Percentiles rank a stretch among this genome's conserved stretches.
These are phyloP conservation scores for Scopus umbretta DNA, from an alignment of 2,113 vertebrate species.

Conservation along the genomic window DNA sequence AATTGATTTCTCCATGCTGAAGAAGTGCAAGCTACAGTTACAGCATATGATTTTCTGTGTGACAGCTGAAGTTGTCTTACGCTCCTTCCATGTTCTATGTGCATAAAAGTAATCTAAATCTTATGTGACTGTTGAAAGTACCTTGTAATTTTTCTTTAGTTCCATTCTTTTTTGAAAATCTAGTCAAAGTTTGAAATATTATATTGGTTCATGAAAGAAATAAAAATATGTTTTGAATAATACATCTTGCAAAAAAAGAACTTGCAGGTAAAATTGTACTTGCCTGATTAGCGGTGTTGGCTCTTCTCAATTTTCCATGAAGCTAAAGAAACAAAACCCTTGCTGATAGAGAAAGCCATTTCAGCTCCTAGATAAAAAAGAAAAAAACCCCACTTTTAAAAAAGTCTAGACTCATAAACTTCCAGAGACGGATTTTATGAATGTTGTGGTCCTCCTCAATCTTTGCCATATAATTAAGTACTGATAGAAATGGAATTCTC, in stretches of 20 bases:
- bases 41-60: not conserved
- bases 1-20: not conserved
- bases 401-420: not conserved
- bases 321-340: not conserved
- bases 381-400: not conserved
- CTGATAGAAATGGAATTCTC: not conserved
- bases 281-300: not conserved
- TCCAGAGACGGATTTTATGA: not conserved
- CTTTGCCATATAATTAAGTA: not conserved
- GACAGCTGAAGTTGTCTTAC: not conserved
- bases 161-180: not conserved
- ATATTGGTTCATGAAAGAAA: not conserved
- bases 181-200: not conserved
- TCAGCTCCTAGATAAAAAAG: not conserved
- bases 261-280: not conserved
- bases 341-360: not conserved
- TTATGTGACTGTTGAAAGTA: not conserved
- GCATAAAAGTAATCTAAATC: not conserved
- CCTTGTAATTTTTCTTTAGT: not conserved
- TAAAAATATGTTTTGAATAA: not conserved
- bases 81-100: not conserved
- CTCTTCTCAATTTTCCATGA: not conserved
- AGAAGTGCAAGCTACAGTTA: not conserved
- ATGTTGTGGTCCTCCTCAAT: not conserved
- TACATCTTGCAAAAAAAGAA: not conserved